Evolutionary conservation across 2,888 invertebrate species (phyloP), one percentile per base, ranked within the genome.

Genomic region (Dynastes maya): DNA sequence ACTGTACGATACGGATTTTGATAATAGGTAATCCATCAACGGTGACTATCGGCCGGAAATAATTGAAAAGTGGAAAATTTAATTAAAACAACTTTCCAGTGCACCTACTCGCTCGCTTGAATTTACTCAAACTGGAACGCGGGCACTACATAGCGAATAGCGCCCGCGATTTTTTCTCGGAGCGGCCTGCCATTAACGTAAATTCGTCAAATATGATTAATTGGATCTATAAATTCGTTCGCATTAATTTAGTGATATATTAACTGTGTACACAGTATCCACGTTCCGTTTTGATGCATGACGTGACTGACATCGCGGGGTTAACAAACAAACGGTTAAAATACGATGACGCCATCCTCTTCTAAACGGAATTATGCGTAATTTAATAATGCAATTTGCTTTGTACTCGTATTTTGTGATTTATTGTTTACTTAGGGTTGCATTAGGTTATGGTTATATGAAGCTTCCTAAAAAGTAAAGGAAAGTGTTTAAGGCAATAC

Each of bases 231-330:
- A 68, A 77, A 68, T 77, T 76, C 65, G 67, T 67, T 53, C 65
- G 65, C 67, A 53, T 67, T 77, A 77, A 77, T 77, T 77, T 77
- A 58, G 67, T 77, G 77, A 77, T 77, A 55, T 70, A 77, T 77
- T 77, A 77, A 77, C 77, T 77, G 58, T 68, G 77, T 68, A 77
- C 77, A 77, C 49, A 49, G 27, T 37, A 37, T 37, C 32, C 32
- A 37, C 32, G 5, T 37, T 5, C 32, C 32, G 5, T 61, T 22
- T 27, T 22, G 55, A 16, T 55, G 22, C 22, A 55, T 55, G 55
- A n/a, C 22, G 16, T 22, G 55, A 61, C 61, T 61, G 27, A 27
- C 8, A 22, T 55, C 55, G 51, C 8, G 29, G 22, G 29, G 22
- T 16, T 61, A 29, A 29, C 61, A 61, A 61, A 61, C 61, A 61